Percentiles rank a stretch among this genome's conserved stretches.
phyloP scores from a whole-genome alignment of 35 echinoderm and acorn worm genomes.

The Heliocidaris erythrogramma region DNA sequence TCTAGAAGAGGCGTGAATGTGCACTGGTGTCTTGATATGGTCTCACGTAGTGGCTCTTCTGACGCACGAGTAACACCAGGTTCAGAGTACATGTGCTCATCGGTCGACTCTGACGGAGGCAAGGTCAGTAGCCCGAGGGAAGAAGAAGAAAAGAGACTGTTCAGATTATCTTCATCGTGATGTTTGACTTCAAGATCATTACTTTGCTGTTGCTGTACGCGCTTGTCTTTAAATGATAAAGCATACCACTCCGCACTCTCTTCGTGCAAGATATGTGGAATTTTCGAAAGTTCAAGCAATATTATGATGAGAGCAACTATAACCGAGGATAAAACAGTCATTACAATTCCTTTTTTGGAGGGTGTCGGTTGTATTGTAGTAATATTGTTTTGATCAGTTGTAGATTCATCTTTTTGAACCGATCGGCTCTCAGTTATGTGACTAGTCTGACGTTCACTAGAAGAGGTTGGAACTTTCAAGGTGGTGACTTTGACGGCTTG shows the following conservation, averaged over 20 bases:
- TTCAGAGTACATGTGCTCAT: neutral
- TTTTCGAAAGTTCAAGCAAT: neutral
- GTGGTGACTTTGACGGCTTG: too few relatives aligned
- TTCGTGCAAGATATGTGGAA: neutral
- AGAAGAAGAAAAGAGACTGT: neutral
- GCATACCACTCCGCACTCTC: neutral
- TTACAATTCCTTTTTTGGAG: too few relatives aligned
- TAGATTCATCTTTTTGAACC: neutral
- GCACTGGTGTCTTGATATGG: neutral
- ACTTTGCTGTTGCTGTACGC: neutral
- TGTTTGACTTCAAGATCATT: neutral
- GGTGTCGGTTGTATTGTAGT: too few relatives aligned
- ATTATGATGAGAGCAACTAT: too few relatives aligned
- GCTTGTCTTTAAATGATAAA: constrained; percentile 20
- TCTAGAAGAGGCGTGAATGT: neutral
- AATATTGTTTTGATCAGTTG: neutral
- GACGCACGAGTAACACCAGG: neutral
- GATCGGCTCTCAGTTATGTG: neutral
- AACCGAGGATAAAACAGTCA: too few relatives aligned
- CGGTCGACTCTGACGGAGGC: neutral
- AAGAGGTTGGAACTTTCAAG: too few relatives aligned
- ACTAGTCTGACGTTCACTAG: neutral
- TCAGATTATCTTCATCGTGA: neutral
- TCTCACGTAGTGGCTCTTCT: neutral
- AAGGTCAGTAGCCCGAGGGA: neutral